phyloP scores from a whole-genome alignment of 2,113 vertebrate genomes.

The Calypte anna region DNA sequence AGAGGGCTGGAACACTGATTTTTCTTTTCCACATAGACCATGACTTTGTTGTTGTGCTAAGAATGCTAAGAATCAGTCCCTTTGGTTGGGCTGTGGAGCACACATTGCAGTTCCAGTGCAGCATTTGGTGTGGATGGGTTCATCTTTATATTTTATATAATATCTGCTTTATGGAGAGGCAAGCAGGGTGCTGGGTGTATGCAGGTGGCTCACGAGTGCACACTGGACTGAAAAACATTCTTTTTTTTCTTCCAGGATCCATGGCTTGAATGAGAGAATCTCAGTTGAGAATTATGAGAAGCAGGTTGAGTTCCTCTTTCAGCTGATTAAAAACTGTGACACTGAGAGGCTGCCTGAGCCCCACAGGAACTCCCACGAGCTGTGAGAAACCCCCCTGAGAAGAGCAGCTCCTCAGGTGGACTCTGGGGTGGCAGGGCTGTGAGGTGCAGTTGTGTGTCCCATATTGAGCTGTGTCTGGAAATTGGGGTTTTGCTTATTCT shows the following conservation, averaged over 20 bases:
- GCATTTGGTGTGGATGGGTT: neutral
- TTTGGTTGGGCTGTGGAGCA: neutral
- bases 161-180: neutral
- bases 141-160: neutral
- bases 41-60: neutral
- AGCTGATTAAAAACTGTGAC: slow-evolving; percentile 91
- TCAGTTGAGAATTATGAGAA: slow-evolving; percentile 85
- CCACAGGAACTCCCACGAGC: slow-evolving; percentile 81
- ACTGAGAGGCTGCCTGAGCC: slow-evolving; percentile 68
- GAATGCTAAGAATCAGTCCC: neutral
- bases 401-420: neutral
- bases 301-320: slow-evolving; percentile 85
- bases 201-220: neutral
- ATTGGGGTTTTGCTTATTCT: neutral
- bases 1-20: neutral
- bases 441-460: neutral
- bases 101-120: neutral
- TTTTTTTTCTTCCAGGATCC: slow-evolving; percentile 79
- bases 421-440: neutral
- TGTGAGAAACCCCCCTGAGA: slow-evolving; percentile 66
- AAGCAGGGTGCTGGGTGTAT: neutral
- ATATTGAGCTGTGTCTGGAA: neutral
- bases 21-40: neutral
- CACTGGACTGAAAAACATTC: neutral
- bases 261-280: slow-evolving; percentile 93